Base-by-base conservation (phyloP, 2,797 vertebrate species). In the Denticeps clupeoides region DNA sequence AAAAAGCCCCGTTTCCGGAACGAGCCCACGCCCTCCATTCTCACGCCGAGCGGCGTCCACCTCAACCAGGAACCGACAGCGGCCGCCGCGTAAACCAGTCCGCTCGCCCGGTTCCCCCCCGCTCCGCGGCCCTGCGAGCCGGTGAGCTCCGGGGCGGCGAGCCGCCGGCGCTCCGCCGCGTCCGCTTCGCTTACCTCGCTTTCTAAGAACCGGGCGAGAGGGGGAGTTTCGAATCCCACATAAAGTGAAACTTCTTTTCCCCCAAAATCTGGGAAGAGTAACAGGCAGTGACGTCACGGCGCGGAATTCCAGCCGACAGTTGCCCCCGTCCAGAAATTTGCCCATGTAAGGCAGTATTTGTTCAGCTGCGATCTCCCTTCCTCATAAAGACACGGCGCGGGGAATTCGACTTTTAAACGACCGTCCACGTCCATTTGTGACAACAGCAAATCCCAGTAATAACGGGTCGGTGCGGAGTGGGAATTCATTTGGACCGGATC, bases 341-440 rank as follows among this genome's bases (percentile, higher is more conserved):
- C 79, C 84, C 84, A 85, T 86, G 82, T 86, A 86, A 82, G 84
- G 83, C 82, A 84, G 79, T 77, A 47, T 7, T 53, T 70, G 73
- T 64, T 60, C 60, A 47, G 60, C 55, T 58, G 62, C 54, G 47
- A 47, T 52, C 64, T 51, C 43, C 47, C 58, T 63, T 67, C 60
- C 59, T 62, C 35, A 46, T 38, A 57, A 50, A 2, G 23, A n/a
- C n/a, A n/a, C n/a, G n/a, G n/a, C n/a, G n/a, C n/a, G n/a, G n/a
- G n/a, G n/a, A n/a, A n/a, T n/a, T n/a, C n/a, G n/a, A n/a, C n/a
- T n/a, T n/a, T n/a, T n/a, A n/a, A n/a, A n/a, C n/a, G n/a, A n/a
- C n/a, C n/a, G n/a, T n/a, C n/a, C n/a, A n/a, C n/a, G n/a, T n/a
- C n/a, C n/a, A n/a, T n/a, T n/a, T n/a, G n/a, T n/a, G n/a, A n/a